Base-by-base conservation (phyloP, 23 tunicate species). In the Halocynthia roretzi region DNA sequence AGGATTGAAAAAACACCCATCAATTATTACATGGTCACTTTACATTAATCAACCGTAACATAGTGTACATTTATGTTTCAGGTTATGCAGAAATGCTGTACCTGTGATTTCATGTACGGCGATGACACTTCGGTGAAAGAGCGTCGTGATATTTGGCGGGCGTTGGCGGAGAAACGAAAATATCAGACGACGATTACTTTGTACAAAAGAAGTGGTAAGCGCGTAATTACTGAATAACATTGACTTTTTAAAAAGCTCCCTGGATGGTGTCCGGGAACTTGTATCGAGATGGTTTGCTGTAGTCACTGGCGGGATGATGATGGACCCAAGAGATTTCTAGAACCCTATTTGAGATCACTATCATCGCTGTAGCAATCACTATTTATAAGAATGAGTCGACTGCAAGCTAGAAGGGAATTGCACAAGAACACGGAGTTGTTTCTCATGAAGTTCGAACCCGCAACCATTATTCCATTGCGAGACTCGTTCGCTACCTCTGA, bases 81-180 rank as follows among this genome's bases (percentile, higher is more conserved):
- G 90, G 72, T 85, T 9, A 85, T 85, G 84, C 90, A 80, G 40
- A 74, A 72, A 44, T 66, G 84, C 66, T 80, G 90, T 56, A 62
- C 90, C 6, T 85, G 90, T 61, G 55, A 67, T 54, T 85, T 85
- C 67, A 55, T 85, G 69, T 85, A 62, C 61, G 90, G 90, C 50
- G 51, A 21, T 1, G 20, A 52, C 51, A 85, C 90, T 12, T 19
- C 56, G 6, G 51, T 18, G 15, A 69, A 31, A 0, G 77, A 80
- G 10, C 73, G 69, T 11, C 11, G 15, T 21, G 60, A 80, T 6
- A 85, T 85, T 12, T 60, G 18, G 60, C 51, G 67, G 6, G 72
- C 90, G 12, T 50, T 85, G 31, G 8, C 14, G 8, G n/a, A 67
- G 15, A 55, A 80, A 64, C 66, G 50, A 60, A 76, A 85, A 67